Evolutionary conservation across 2,888 invertebrate genomes (phyloP), one percentile per base, ranked within the genome.

Genomic region (Dryobota labecula): DNA sequence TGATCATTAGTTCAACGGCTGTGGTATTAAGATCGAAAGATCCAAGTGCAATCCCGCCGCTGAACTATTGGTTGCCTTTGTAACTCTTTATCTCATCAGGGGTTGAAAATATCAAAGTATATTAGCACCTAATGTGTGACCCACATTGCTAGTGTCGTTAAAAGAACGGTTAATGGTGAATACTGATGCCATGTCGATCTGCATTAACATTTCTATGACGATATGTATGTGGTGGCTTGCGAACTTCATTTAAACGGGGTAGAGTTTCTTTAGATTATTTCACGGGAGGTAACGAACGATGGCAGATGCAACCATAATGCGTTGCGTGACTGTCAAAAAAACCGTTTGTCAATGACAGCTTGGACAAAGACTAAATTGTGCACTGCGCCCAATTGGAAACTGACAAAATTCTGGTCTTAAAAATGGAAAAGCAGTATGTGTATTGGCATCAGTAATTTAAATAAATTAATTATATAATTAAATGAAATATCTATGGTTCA

Each of bases 151-250:
- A 49, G n/a, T 30, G 11, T 27, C 7, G 18, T 27, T 24, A 36
- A 36, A 60, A 43, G 1, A 18, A n/a, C 20, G 1, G 43, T 68
- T 18, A 7, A n/a, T 47, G 18, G 20, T 61, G 7, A 18, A 38
- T 53, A 20, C 9, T n/a, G 30, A n/a, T n/a, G 60, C 67, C 33
- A 76, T 79, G 77, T 76, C 20, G 24, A 68, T 76, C 15, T 71
- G 49, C 53, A 51, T 72, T 47, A 62, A 27, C 27, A 81, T 81
- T 54, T 81, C 79, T 36, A 76, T 81, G 58, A 60, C 65, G n/a
- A 77, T 81, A 41, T 81, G 79, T 63, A 76, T 81, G 72, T 81
- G 81, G 81, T 81, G 82, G 77, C 71, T 79, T 15, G 68, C 79
- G 0, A 81, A 79, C 27, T 81, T 81, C n/a, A 69, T 76, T 13